Conservation (phyloP, 2,888 invertebrate species). For the Dioctria rufipes region DNA sequence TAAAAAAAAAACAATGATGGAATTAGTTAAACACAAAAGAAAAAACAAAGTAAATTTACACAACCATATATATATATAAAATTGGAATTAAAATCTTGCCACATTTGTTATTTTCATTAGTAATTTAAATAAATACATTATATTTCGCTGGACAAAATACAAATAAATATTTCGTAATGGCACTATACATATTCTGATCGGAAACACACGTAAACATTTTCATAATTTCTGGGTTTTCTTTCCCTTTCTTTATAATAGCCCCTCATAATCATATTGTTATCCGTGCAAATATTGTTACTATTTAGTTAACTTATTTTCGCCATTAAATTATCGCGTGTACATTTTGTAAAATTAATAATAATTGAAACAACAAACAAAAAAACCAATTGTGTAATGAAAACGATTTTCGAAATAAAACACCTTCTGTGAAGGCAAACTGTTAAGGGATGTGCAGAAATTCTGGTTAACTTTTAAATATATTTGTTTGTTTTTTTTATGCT, state of each 20-base stretch:
- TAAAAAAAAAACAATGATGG: too few relatives aligned
- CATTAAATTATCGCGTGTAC: conserved; percentile 1
- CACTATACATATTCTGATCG: neutral
- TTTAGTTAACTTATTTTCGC: neutral
- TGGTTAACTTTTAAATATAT: neutral
- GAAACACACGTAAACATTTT: neutral
- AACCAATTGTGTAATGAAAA: neutral
- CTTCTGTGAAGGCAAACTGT: conserved; percentile 10
- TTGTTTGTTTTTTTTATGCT: too few relatives aligned
- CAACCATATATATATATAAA: neutral
- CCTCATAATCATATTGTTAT: neutral
- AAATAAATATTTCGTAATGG: neutral
- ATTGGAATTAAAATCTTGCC: too few relatives aligned
- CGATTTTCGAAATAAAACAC: neutral
- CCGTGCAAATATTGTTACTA: neutral
- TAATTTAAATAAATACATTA: too few relatives aligned
- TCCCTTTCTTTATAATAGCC: neutral
- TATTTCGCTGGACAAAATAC: too few relatives aligned
- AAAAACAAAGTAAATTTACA: neutral
- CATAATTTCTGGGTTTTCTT: neutral
- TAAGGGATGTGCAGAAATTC: neutral
- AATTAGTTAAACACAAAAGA: neutral
- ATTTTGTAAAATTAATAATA: neutral
- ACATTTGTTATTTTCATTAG: too few relatives aligned
- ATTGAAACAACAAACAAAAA: neutral